Percentiles rank a stretch among this genome's conserved stretches.
Evolutionary conservation across 2,113 vertebrate species (phyloP).

Genomic region (Dermatemys mawii): DNA sequence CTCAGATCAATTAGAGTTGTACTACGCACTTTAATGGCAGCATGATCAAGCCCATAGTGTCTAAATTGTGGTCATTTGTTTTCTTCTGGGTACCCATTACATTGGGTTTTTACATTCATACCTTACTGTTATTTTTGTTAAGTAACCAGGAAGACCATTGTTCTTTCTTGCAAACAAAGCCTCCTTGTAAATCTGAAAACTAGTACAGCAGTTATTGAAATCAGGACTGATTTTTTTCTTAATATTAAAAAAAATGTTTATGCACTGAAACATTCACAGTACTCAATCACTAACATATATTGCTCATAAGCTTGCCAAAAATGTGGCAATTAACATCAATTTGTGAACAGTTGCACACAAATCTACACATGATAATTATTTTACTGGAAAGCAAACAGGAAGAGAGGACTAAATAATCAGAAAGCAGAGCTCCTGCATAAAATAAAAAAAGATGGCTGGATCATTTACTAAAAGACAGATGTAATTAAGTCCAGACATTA

Average conservation of each 20-base stretch:
- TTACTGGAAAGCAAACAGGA: constrained; percentile 31
- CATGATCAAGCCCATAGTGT: neutral
- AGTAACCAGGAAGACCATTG: neutral
- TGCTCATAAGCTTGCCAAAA: neutral
- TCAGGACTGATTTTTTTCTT: neutral
- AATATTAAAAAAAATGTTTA: neutral
- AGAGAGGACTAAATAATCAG: constrained; percentile 15
- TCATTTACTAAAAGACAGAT: constrained; percentile 34
- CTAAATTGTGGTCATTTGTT: neutral
- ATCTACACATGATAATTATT: constrained; percentile 38
- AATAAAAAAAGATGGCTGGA: constrained; percentile 47
- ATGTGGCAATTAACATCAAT: neutral
- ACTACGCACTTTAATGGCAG: neutral
- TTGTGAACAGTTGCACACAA: constrained; percentile 33
- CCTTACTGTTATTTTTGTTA: constrained; percentile 17
- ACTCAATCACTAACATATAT: neutral
- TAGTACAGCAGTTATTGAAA: neutral
- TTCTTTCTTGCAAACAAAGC: neutral
- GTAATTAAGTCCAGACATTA: constrained; percentile 64
- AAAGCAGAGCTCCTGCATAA: constrained; percentile 24
- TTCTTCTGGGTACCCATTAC: neutral
- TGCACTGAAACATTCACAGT: neutral
- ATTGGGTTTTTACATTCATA: neutral
- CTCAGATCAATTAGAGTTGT: neutral
- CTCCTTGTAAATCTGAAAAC: constrained; percentile 7